Evolutionary conservation across 1,140 invertebrate species (phyloP).

Genomic region (Laupala kohalensis): DNA sequence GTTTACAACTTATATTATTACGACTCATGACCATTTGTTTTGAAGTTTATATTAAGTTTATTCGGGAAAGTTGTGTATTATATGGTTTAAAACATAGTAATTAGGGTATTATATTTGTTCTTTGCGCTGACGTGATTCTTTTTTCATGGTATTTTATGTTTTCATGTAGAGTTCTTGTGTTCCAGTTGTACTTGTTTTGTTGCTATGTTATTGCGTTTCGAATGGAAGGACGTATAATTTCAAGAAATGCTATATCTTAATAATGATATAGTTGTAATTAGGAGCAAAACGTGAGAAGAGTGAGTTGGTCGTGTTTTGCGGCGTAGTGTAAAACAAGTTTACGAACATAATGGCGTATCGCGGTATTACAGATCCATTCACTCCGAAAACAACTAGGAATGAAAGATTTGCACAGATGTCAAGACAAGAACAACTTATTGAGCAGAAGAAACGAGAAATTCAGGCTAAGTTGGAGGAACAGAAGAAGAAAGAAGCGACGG

Average conservation of each 20-base stretch:
- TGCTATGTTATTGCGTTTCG: background rate
- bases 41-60: too few species aligned
- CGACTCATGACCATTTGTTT: too few species aligned
- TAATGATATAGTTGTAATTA: background rate
- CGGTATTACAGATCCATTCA: conserved; percentile 36
- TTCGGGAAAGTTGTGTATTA: too few species aligned
- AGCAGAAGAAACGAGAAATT: conserved; percentile 63
- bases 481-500: conserved; percentile 40
- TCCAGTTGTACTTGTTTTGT: background rate
- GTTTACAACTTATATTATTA: too few species aligned
- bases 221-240: background rate
- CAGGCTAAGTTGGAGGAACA: conserved; percentile 47
- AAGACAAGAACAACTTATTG: conserved; percentile 66
- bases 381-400: conserved; percentile 41
- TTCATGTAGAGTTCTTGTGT: background rate
- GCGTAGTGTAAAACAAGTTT: background rate
- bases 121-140: too few species aligned
- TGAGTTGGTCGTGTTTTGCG: background rate
- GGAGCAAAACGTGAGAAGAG: background rate
- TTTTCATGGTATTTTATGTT: too few species aligned
- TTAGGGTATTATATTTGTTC: too few species aligned
- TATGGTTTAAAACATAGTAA: too few species aligned
- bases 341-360: conserved; percentile 31
- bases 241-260: too few species aligned
- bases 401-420: conserved; percentile 62